These are phyloP conservation scores for Gallinago nigripennis DNA, from an alignment of 2,797 vertebrate genomes.

Conservation along the genomic window DNA sequence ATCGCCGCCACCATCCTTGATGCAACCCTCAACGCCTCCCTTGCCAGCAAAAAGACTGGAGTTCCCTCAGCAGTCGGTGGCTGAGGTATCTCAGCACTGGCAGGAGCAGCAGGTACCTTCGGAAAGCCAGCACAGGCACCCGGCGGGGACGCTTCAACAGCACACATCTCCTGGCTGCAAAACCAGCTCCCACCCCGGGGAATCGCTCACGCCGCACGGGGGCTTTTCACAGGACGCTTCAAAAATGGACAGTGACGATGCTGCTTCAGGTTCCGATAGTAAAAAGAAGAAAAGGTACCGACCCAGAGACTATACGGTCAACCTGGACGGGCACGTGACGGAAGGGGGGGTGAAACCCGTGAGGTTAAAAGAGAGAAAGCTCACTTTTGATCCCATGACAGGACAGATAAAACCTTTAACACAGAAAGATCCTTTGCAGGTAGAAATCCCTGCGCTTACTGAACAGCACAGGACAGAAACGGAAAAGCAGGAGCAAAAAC, in stretches of 20 bases:
- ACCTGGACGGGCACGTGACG: conserved; percentile 77
- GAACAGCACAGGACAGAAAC: conserved; percentile 82
- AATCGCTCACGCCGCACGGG: conserved; percentile 38
- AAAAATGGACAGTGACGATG: conserved; percentile 77
- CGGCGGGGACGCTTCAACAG: conserved; percentile 73
- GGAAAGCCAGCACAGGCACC: conserved; percentile 78
- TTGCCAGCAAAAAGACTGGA: conserved; percentile 78
- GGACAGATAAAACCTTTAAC: conserved; percentile 88
- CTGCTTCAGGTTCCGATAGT: conserved; percentile 78
- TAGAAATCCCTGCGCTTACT: conserved; percentile 71
- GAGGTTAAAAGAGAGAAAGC: conserved; percentile 89
- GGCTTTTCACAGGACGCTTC: conserved; percentile 76
- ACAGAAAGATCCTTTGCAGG: conserved; percentile 86
- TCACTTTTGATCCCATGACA: conserved; percentile 91
- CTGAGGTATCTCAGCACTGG: conserved; percentile 76
- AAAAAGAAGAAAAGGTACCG: conserved; percentile 88
- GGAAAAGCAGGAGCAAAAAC: conserved; percentile 78
- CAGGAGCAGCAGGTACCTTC: conserved; percentile 77
- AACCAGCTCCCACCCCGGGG: conserved; percentile 49
- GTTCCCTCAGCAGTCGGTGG: conserved; percentile 69
- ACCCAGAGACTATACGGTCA: conserved; percentile 77
- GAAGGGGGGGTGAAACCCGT: conserved; percentile 83
- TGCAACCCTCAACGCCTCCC: conserved; percentile 82
- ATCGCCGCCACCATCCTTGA: conserved; percentile 75
- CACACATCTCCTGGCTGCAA: conserved; percentile 73